A percentile compares a stretch with the other conserved stretches of the same genome.
These are phyloP conservation scores for Alloplasta piceator DNA, from an alignment of 2,888 invertebrate genomes.

Conservation along the genomic window DNA sequence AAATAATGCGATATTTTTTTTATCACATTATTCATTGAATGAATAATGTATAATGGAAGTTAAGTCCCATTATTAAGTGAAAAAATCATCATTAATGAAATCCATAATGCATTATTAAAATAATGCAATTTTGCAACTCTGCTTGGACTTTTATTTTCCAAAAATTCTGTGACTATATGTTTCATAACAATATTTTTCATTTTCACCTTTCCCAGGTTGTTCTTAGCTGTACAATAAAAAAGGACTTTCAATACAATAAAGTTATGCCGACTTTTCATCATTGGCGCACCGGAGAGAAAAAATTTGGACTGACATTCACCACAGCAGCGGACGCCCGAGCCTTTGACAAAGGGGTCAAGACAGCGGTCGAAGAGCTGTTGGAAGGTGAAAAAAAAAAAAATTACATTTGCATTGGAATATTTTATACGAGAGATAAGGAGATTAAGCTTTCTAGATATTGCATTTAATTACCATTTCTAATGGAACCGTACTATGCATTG, in stretches of 20 bases:
- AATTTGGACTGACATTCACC: slow-evolving; percentile 97
- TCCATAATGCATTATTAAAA: too few species aligned
- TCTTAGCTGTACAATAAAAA: slow-evolving; percentile 96
- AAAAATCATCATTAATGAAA: too few species aligned
- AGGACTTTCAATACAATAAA: slow-evolving; percentile 98
- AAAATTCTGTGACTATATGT: neutral
- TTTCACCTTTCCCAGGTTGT: slow-evolving; percentile 88
- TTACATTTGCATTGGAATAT: neutral
- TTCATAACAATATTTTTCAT: slow-evolving; percentile 8
- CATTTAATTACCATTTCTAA: slow-evolving; percentile 52
- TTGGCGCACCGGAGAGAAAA: slow-evolving; percentile 97
- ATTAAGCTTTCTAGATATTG: slow-evolving; percentile 35
- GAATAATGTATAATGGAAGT: too few species aligned
- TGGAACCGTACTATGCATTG: slow-evolving; percentile 38
- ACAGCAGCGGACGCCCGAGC: slow-evolving; percentile 97
- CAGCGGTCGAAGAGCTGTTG: slow-evolving; percentile 94
- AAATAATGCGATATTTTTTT: too few species aligned
- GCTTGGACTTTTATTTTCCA: too few species aligned
- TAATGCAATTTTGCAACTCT: too few species aligned
- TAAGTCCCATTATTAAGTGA: too few species aligned
- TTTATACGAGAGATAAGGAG: neutral
- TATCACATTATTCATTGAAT: too few species aligned
- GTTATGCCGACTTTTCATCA: slow-evolving; percentile 99
- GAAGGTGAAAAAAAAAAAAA: slow-evolving; percentile 88
- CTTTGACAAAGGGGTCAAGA: slow-evolving; percentile 95